Percentiles rank a stretch among this genome's conserved stretches.
Evolutionary conservation across 1,140 invertebrate species (phyloP).

Genomic region (Drosophila truncata): DNA sequence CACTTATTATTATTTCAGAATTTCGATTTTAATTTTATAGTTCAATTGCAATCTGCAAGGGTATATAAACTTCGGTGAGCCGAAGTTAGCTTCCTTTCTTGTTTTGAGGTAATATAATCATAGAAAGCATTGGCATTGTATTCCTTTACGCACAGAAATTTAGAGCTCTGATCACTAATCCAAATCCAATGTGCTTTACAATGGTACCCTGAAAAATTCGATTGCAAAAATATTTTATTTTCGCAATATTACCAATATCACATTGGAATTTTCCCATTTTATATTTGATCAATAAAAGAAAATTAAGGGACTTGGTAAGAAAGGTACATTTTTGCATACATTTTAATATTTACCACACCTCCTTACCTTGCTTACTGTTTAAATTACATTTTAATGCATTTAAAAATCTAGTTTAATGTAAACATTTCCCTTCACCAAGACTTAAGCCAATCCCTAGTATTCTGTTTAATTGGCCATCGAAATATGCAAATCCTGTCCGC

Average conservation of each 20-base stretch:
- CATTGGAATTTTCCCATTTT: background rate
- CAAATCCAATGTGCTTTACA: background rate
- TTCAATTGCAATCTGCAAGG: too few relatives aligned
- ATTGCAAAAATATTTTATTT: background rate
- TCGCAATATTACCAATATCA: too few relatives aligned
- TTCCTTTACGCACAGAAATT: background rate
- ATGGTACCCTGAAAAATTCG: background rate
- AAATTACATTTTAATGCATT: background rate
- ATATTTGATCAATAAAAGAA: background rate
- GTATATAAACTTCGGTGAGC: too few relatives aligned
- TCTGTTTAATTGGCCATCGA: slow-evolving; percentile 42
- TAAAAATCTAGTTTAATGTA: background rate
- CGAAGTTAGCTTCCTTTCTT: too few relatives aligned
- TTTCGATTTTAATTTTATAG: too few relatives aligned
- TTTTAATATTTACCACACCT: too few relatives aligned
- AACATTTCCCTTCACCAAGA: slow-evolving; percentile 30
- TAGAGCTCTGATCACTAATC: too few relatives aligned
- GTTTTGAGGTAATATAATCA: background rate
- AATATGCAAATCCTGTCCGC: slow-evolving; percentile 48
- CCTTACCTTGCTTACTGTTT: background rate
- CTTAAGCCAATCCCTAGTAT: slow-evolving; percentile 1
- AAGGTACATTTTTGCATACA: too few relatives aligned
- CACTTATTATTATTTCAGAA: too few relatives aligned
- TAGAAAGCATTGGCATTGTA: background rate
- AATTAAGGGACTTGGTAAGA: too few relatives aligned